These are phyloP conservation scores for Gila robusta DNA, from an alignment of 2,797 vertebrate species.

Conservation along the genomic window DNA sequence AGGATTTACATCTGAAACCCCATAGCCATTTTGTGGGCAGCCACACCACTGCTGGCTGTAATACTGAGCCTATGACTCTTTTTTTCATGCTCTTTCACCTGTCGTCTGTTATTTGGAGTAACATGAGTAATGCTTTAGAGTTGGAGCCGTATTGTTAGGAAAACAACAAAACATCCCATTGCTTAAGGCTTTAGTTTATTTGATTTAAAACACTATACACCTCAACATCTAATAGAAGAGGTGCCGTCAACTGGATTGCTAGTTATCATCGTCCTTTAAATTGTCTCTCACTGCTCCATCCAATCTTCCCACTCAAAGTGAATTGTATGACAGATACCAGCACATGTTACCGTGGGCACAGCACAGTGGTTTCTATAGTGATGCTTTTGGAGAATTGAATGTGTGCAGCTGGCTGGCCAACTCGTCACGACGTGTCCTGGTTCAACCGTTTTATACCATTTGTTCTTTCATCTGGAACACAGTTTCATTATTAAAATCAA, in stretches of 20 bases:
- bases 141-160: neutral
- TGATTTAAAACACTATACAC: conserved; percentile 2
- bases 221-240: neutral
- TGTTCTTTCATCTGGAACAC: conserved; percentile 23
- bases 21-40: conserved; percentile 40
- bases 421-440: neutral
- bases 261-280: conserved; percentile 27
- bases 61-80: conserved; percentile 26
- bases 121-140: conserved; percentile 31
- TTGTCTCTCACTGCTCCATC: conserved; percentile 1
- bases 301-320: conserved; percentile 41
- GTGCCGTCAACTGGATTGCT: conserved; percentile 6
- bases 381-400: conserved; percentile 30
- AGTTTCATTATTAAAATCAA: conserved; percentile 29
- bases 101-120: conserved; percentile 39
- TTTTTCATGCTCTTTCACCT: conserved; percentile 32
- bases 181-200: conserved; percentile 3
- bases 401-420: conserved; percentile 21
- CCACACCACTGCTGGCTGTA: conserved; percentile 27
- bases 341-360: conserved; percentile 30
- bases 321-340: conserved; percentile 38
- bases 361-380: conserved; percentile 42
- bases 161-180: conserved; percentile 18
- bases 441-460: conserved; percentile 5
- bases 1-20: conserved; percentile 47